A percentile compares a stretch with the other conserved stretches of the same genome.
Conservation (phyloP, 2,113 vertebrate genomes). For the Lampris megalopsis region DNA sequence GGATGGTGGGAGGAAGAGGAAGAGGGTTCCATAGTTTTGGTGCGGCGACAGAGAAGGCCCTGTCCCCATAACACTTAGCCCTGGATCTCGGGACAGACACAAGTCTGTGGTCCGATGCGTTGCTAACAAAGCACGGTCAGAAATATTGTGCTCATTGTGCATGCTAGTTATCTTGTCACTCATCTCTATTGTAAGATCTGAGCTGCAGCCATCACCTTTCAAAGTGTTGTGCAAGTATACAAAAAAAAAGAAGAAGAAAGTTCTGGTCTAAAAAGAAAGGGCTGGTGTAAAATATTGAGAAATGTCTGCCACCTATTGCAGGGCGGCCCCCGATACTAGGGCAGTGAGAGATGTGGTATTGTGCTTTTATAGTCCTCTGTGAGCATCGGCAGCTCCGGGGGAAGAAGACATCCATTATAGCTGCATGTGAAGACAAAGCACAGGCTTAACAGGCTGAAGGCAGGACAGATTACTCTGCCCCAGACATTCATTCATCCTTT, state of each 20-base stretch:
- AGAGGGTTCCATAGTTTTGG: no score
- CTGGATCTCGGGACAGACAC: no score
- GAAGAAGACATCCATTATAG: constrained; percentile 59
- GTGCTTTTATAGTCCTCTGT: constrained; percentile 21
- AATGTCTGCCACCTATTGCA: constrained; percentile 14
- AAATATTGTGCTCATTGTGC: no score
- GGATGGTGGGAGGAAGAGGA: no score
- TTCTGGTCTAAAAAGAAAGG: not conserved
- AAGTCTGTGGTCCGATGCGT: no score
- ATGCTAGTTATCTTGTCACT: no score
- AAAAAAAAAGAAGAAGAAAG: not conserved
- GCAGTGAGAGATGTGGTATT: constrained; percentile 17
- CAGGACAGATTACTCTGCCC: constrained; percentile 52
- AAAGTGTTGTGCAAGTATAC: not conserved
- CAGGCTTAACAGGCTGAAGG: constrained; percentile 57
- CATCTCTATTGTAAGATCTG: no score
- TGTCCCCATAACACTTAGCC: no score
- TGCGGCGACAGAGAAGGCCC: no score
- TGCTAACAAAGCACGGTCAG: no score
- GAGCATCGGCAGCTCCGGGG: constrained; percentile 26
- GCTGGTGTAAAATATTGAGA: not conserved
- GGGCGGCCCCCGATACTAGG: constrained; percentile 3
- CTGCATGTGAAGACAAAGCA: constrained; percentile 59
- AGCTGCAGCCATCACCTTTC: no score
- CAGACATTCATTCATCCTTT: constrained; percentile 60